phyloP scores from a whole-genome alignment of 2,113 vertebrate species.

The Stictonetta naevosa region DNA sequence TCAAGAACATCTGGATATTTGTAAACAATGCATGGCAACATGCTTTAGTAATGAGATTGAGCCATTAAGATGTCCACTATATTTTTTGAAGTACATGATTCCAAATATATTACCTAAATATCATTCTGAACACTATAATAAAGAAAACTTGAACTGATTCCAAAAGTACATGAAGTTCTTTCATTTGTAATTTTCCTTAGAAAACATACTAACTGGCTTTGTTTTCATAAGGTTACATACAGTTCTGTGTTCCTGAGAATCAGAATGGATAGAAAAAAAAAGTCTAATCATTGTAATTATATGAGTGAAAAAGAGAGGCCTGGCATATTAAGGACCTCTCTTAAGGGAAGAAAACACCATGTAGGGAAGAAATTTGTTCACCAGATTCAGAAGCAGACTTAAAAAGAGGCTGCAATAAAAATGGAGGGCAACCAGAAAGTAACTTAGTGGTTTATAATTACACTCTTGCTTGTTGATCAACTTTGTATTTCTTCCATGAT shows the following conservation, averaged over 20 bases:
- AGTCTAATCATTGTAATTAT: conserved; percentile 52
- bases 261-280: background rate
- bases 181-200: conserved; percentile 37
- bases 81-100: background rate
- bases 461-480: conserved; percentile 65
- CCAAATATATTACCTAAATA: background rate
- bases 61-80: background rate
- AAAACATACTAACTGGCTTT: conserved; percentile 34
- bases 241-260: background rate
- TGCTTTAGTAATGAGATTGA: background rate
- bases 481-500: conserved; percentile 70
- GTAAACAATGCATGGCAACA: background rate
- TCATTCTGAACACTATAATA: background rate
- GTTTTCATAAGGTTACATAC: conserved; percentile 19
- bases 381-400: conserved; percentile 50
- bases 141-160: background rate
- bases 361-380: conserved; percentile 59
- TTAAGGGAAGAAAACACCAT: conserved; percentile 42
- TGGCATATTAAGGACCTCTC: background rate
- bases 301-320: conserved; percentile 33
- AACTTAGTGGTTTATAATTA: conserved; percentile 57
- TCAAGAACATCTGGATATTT: background rate
- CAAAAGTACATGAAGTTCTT: background rate
- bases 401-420: conserved; percentile 53
- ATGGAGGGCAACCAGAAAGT: conserved; percentile 51